Evolutionary conservation across 2,113 vertebrate genomes (phyloP).

Genomic region (Ia io): DNA sequence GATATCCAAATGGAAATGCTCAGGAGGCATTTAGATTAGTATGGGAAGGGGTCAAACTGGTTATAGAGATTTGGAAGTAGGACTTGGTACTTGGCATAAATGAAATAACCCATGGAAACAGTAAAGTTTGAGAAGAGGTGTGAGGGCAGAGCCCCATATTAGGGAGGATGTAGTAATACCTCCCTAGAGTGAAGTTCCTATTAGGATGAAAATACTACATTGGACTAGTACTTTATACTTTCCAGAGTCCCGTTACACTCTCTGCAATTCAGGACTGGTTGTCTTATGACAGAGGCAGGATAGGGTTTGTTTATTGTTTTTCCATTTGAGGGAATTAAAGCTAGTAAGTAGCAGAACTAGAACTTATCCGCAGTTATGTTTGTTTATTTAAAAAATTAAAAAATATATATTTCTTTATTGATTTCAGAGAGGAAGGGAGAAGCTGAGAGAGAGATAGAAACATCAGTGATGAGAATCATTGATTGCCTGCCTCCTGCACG

Average conservation of each 20-base stretch:
- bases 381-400: too few species aligned
- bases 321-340: slow-evolving; percentile 11
- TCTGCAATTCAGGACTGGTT: background rate
- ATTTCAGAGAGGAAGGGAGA: too few species aligned
- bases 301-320: background rate
- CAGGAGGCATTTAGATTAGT: background rate
- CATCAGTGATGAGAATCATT: too few species aligned
- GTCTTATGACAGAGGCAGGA: background rate
- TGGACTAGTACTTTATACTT: background rate
- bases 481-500: too few species aligned
- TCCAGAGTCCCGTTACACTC: background rate
- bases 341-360: background rate
- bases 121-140: background rate
- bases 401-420: too few species aligned
- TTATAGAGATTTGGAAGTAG: background rate
- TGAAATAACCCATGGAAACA: background rate
- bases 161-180: background rate
- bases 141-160: background rate
- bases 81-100: background rate
- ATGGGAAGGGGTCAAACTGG: background rate
- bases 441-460: too few species aligned
- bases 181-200: background rate
- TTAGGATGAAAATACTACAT: background rate
- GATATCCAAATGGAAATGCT: background rate
- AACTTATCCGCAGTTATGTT: background rate